A percentile compares a stretch with the other conserved stretches of the same genome.
Evolutionary conservation across 2,113 vertebrate genomes (phyloP).

Genomic region (Pseudorasbora parva): DNA sequence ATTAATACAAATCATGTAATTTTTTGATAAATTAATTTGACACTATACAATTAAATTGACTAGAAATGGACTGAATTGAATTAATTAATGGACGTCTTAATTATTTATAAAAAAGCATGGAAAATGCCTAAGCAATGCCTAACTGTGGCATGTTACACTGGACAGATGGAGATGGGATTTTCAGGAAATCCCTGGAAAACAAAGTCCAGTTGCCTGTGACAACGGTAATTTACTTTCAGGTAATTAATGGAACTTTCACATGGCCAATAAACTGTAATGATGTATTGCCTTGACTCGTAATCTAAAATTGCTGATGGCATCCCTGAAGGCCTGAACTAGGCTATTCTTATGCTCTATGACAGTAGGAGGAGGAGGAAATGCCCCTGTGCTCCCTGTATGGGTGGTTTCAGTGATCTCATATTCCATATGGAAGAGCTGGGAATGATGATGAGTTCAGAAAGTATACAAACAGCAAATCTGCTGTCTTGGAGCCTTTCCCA

Average conservation of each 20-base stretch:
- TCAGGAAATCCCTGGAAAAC: not conserved
- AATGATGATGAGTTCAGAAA: slow-evolving; percentile 29
- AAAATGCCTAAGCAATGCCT: not conserved
- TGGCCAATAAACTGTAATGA: not conserved
- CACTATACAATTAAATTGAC: too few species aligned
- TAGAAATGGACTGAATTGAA: too few species aligned
- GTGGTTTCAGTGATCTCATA: slow-evolving; percentile 17
- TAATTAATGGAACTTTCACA: slow-evolving; percentile 5
- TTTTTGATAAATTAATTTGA: too few species aligned
- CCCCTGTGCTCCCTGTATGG: slow-evolving; percentile 20
- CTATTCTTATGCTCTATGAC: not conserved
- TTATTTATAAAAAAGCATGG: not conserved
- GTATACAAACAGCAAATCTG: slow-evolving; percentile 37
- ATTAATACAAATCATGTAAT: too few species aligned
- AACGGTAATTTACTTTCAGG: not conserved
- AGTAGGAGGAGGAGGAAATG: not conserved
- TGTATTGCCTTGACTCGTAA: not conserved
- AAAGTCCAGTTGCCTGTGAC: not conserved
- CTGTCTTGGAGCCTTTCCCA: slow-evolving; percentile 50
- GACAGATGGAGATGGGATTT: not conserved
- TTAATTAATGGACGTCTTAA: too few species aligned
- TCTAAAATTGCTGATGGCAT: not conserved
- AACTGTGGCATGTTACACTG: not conserved
- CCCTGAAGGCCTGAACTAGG: not conserved
- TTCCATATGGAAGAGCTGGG: slow-evolving; percentile 30